Conservation (phyloP, 2,888 invertebrate genomes). For the Caenorhabditis parvicauda region DNA sequence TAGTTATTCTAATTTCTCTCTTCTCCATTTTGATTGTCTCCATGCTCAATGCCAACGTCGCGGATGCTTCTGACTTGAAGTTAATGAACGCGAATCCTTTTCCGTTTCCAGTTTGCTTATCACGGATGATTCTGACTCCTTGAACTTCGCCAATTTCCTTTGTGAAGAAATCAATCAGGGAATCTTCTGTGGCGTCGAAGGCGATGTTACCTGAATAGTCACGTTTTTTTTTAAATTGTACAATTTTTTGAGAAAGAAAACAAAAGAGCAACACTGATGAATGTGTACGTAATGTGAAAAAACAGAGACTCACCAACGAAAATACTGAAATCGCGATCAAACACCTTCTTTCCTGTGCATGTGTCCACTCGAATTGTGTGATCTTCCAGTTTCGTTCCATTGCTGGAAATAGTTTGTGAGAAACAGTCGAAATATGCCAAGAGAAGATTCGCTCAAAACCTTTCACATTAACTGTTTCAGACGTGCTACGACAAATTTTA, state of each 20-base stretch:
- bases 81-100: constrained; percentile 40
- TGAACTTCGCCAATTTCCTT: constrained; percentile 30
- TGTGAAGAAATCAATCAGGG: constrained; percentile 18
- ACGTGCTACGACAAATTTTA: not conserved
- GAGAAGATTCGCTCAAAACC: not conserved
- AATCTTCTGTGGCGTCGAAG: constrained; percentile 24
- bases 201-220: constrained; percentile 25
- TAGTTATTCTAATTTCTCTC: constrained; percentile 28
- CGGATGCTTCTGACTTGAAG: constrained; percentile 30
- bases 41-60: constrained; percentile 29
- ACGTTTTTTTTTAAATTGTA: not conserved
- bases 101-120: constrained; percentile 25
- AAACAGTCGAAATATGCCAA: not conserved
- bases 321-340: constrained; percentile 27
- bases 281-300: no score
- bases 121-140: constrained; percentile 25
- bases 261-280: not conserved
- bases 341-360: constrained; percentile 20
- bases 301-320: constrained; percentile 21
- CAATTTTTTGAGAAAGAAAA: not conserved
- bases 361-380: constrained; percentile 31
- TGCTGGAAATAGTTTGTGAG: constrained; percentile 15
- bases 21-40: constrained; percentile 28
- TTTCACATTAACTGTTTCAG: not conserved
- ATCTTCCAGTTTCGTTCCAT: constrained; percentile 29